Evolutionary conservation across 2,797 vertebrate species (phyloP), one percentile per base, ranked within the genome.

Genomic region (Ispidina picta): DNA sequence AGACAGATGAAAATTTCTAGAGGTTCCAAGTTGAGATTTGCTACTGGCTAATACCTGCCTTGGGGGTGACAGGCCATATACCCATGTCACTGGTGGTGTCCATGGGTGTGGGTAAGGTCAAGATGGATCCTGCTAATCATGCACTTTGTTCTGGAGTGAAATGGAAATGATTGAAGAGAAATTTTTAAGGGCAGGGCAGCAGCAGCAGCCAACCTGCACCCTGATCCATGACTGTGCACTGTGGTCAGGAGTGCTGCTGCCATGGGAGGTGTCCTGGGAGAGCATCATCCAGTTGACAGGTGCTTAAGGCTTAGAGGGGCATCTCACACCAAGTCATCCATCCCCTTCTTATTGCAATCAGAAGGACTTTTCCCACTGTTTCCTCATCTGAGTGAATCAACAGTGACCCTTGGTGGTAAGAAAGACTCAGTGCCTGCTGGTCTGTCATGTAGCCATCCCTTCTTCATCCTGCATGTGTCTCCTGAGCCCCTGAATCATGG

Each of bases 371-470:
- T n/a, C 31, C 66, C 21, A 29, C 25, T 64, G 15, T 39, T 88
- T 80, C 13, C 33, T 91, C 48, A 51, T 44, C 35, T 79, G 70
- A 89, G 20, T 76, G 93, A 94, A 79, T 92, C 95, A 96, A 89
- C 96, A 96, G 90, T 96, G 96, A 95, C 95, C 92, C 92, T 91
- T 91, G 89, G 93, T 95, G 95, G 94, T 79, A 87, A 74, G 83
- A 94, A 75, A 29, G 29, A 59, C 49, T 90, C 69, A 85, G 72
- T 95, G 71, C 83, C 66, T 92, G 69, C 43, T 86, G 71, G 37
- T 54, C 79, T 92, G 66, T 76, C 33, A 15, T 26, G 5, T 15
- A 89, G 44, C 31, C 29, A 55, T 93, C 18, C 12, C 21, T 66
- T 44, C 15, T 22, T 51, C 72, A 59, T 11, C 41, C 43, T 18